Percentiles rank a stretch among this genome's conserved stretches.
These are phyloP conservation scores for Beroe ovata DNA, from an alignment of 37 sponge, comb jelly and placozoan genomes.

Conservation along the genomic window DNA sequence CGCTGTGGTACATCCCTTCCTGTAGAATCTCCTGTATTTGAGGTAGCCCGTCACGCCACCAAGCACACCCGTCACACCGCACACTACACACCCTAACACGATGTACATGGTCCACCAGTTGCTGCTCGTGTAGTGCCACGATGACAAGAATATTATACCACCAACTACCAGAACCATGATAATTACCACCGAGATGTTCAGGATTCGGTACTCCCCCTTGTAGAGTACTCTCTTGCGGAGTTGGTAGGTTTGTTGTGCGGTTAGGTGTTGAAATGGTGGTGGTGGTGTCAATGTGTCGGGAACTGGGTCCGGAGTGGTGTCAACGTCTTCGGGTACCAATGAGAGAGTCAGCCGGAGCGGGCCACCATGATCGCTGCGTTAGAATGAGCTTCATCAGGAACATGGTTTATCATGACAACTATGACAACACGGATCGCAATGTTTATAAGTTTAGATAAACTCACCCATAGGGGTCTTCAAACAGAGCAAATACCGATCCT, in stretches of 20 bases:
- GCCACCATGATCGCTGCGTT: not conserved
- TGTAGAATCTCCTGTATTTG: not conserved
- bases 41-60: not conserved
- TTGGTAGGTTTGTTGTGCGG: not conserved
- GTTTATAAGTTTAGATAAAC: too few relatives aligned
- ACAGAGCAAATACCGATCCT: constrained; percentile 10
- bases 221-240: constrained; percentile 28
- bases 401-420: too few relatives aligned
- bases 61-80: not conserved
- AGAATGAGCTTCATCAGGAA: too few relatives aligned
- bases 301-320: not conserved
- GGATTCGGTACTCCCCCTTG: constrained; percentile 40
- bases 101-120: constrained; percentile 50
- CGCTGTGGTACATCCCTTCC: not conserved
- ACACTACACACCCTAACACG: not conserved
- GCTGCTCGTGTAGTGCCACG: constrained; percentile 43
- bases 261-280: constrained; percentile 30
- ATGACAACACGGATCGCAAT: too few relatives aligned
- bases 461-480: constrained; percentile 53
- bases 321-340: not conserved
- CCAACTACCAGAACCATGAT: not conserved
- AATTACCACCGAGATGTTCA: constrained; percentile 30
- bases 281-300: not conserved
- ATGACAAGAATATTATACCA: constrained; percentile 34
- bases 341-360: not conserved